Evolutionary conservation across 2,888 invertebrate genomes (phyloP).

Genomic region (Drosophila rubida): DNA sequence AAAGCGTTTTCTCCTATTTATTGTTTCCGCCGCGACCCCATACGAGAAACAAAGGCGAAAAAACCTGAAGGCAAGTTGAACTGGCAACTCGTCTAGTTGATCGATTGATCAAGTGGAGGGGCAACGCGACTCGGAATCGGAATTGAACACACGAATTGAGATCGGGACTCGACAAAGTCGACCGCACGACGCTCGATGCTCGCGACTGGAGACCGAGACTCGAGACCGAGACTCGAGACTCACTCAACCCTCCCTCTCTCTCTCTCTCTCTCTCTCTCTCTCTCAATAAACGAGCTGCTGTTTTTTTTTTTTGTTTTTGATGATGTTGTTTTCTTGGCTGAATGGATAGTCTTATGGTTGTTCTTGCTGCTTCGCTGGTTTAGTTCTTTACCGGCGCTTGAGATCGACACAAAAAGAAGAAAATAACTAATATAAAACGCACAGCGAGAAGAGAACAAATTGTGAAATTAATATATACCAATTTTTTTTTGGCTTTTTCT

Average conservation of each 20-base stretch:
- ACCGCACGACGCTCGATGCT: background rate
- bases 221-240: background rate
- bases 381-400: constrained; percentile 73
- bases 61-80: no score
- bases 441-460: constrained; percentile 3
- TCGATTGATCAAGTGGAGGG: constrained; percentile 66
- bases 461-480: background rate
- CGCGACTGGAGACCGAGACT: no score
- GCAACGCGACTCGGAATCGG: constrained; percentile 23
- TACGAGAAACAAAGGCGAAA: background rate
- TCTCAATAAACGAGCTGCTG: constrained; percentile 19
- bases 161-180: constrained; percentile 7
- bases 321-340: constrained; percentile 30
- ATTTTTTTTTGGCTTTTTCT: background rate
- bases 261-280: constrained; percentile 15
- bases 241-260: constrained; percentile 14
- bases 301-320: constrained; percentile 26
- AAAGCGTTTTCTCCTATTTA: constrained; percentile 61
- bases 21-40: constrained; percentile 56
- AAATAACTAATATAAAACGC: background rate
- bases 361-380: constrained; percentile 62
- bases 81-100: constrained; percentile 29
- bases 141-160: constrained; percentile 24
- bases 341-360: constrained; percentile 61
- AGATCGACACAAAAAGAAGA: constrained; percentile 50